Evolutionary conservation across 64 coral and sea anemone species (phyloP).

Genomic region (Pocillopora damicornis): DNA sequence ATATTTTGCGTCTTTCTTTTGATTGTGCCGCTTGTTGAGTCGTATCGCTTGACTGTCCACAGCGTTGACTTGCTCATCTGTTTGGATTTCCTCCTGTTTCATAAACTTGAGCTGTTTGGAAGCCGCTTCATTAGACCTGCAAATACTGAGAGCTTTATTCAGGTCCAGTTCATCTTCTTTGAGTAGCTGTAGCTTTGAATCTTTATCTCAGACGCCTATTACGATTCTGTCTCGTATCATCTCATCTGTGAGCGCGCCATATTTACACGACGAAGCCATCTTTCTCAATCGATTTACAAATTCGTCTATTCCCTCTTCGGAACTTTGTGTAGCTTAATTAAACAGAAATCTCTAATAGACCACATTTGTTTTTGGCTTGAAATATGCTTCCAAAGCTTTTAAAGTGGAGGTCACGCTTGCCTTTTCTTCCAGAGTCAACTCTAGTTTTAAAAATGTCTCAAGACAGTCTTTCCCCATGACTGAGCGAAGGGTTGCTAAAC

Average conservation of each 20-base stretch:
- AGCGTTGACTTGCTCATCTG: constrained; percentile 5
- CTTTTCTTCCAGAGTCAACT: too few relatives aligned
- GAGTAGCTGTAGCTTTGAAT: not conserved
- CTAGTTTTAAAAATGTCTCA: too few relatives aligned
- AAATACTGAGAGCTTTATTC: constrained; percentile 39
- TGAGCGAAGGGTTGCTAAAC: too few relatives aligned
- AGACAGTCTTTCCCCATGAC: too few relatives aligned
- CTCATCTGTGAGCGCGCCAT: too few relatives aligned
- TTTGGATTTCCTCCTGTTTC: not conserved
- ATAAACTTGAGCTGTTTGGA: constrained; percentile 35
- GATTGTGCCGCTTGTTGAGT: not conserved
- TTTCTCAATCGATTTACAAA: constrained; percentile 34
- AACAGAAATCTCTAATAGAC: constrained; percentile 42
- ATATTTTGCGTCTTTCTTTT: not conserved
- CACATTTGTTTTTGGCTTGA: constrained; percentile 60
- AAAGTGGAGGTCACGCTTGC: too few relatives aligned
- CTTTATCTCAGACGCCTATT: constrained; percentile 11
- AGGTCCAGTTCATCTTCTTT: constrained; percentile 38
- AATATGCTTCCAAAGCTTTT: constrained; percentile 12
- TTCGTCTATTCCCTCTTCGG: constrained; percentile 13
- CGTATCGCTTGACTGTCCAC: constrained; percentile 5
- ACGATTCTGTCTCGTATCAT: constrained; percentile 22
- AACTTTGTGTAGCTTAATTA: constrained; percentile 25
- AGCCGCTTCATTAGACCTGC: constrained; percentile 38
- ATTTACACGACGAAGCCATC: not conserved